Evolutionary conservation across 2,113 vertebrate species (phyloP).

Genomic region (Engystomops pustulosus): DNA sequence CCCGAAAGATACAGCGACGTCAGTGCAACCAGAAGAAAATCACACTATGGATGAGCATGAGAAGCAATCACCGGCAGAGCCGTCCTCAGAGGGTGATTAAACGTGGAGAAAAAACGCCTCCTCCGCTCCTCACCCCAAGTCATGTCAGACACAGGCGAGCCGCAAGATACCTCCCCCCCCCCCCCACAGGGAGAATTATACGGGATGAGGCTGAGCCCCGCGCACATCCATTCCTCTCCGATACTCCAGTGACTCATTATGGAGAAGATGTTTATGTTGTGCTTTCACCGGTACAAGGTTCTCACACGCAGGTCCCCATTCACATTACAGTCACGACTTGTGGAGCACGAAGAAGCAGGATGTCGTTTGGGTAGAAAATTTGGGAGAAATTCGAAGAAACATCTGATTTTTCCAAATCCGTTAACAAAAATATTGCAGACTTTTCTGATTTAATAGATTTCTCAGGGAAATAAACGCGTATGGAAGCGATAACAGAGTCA

Average conservation of each 20-base stretch:
- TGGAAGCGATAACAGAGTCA: too few species aligned
- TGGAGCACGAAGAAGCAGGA: neutral
- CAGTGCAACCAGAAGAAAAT: constrained; percentile 22
- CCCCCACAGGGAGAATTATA: neutral
- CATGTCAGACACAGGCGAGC: neutral
- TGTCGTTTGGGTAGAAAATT: neutral
- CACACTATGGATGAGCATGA: neutral
- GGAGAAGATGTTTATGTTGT: neutral
- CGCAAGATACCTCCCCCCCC: neutral
- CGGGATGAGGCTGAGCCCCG: neutral
- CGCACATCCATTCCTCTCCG: neutral
- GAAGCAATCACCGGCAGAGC: constrained; percentile 5
- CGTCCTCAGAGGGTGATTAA: constrained; percentile 32
- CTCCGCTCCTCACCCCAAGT: neutral
- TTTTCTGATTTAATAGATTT: too few species aligned
- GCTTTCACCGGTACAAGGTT: neutral
- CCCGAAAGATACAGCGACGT: neutral
- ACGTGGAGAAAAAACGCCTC: neutral
- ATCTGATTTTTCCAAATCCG: too few species aligned
- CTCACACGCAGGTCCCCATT: neutral
- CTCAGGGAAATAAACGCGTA: too few species aligned
- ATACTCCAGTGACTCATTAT: constrained; percentile 29
- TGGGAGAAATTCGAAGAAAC: too few species aligned
- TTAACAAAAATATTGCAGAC: too few species aligned
- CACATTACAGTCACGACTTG: constrained; percentile 1